These are phyloP conservation scores for Mustelus asterias DNA, from an alignment of 2,113 vertebrate genomes.

Conservation along the genomic window DNA sequence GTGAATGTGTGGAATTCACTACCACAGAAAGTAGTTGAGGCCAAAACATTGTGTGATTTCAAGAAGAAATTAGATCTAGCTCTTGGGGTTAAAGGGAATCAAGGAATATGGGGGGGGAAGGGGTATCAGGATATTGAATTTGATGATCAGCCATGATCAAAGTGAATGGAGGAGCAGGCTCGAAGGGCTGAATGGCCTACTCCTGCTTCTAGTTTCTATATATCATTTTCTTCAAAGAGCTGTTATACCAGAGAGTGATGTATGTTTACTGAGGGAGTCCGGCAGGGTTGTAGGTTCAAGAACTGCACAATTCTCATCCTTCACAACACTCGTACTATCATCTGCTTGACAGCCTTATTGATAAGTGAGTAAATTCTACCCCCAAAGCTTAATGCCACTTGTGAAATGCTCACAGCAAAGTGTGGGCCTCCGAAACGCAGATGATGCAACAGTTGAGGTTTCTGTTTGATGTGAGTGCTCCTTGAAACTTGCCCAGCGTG, in stretches of 20 bases:
- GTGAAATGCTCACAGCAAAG: neutral
- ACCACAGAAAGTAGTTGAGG: too few species aligned
- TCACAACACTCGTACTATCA: neutral
- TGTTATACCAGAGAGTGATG: neutral
- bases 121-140: too few species aligned
- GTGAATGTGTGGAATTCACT: too few species aligned
- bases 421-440: neutral
- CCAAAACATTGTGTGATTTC: too few species aligned
- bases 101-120: too few species aligned
- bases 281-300: neutral
- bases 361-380: neutral
- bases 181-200: too few species aligned
- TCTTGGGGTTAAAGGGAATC: too few species aligned
- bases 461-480: neutral
- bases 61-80: too few species aligned
- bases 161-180: too few species aligned
- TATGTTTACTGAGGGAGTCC: neutral
- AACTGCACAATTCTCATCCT: neutral
- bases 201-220: too few species aligned
- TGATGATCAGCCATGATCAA: too few species aligned
- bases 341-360: neutral
- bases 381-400: neutral
- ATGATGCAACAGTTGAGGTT: neutral
- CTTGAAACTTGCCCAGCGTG: neutral
- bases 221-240: neutral